Evolutionary conservation across 35 echinoderm and acorn worm species (phyloP).

Genomic region (Apostichopus parvimensis): DNA sequence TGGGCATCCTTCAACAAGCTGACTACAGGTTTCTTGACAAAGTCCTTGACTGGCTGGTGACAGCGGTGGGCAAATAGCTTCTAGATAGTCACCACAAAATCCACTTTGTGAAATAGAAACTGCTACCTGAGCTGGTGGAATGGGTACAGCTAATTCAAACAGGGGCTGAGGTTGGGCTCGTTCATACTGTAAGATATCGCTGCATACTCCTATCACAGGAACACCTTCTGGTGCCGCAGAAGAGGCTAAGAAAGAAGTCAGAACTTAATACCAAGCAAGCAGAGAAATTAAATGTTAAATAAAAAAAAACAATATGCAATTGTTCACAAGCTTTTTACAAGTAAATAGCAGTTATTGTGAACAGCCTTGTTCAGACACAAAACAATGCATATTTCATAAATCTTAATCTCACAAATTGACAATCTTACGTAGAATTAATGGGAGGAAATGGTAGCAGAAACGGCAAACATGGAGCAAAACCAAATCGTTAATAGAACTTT

Average conservation of each 20-base stretch:
- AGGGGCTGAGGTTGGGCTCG: background rate
- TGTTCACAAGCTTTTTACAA: too few species aligned
- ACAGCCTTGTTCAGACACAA: too few species aligned
- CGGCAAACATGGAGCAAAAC: too few species aligned
- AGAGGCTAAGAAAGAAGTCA: background rate
- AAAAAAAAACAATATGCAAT: too few species aligned
- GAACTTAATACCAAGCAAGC: too few species aligned
- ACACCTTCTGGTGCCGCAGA: background rate
- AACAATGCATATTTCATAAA: too few species aligned
- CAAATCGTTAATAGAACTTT: too few species aligned
- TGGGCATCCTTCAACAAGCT: background rate
- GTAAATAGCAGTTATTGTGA: too few species aligned
- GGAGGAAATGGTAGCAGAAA: too few species aligned
- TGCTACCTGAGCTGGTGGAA: background rate
- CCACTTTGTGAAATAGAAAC: background rate
- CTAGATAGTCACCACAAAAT: background rate
- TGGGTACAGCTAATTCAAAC: background rate
- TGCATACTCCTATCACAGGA: background rate
- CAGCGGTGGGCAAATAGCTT: background rate
- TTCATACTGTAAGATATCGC: background rate
- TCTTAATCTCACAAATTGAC: too few species aligned
- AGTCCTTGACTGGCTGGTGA: background rate
- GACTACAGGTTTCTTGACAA: constrained; percentile 30
- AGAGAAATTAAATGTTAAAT: too few species aligned
- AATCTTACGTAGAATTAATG: too few species aligned